Conservation (phyloP, 2,888 invertebrate genomes). For the Atrina japonica region DNA sequence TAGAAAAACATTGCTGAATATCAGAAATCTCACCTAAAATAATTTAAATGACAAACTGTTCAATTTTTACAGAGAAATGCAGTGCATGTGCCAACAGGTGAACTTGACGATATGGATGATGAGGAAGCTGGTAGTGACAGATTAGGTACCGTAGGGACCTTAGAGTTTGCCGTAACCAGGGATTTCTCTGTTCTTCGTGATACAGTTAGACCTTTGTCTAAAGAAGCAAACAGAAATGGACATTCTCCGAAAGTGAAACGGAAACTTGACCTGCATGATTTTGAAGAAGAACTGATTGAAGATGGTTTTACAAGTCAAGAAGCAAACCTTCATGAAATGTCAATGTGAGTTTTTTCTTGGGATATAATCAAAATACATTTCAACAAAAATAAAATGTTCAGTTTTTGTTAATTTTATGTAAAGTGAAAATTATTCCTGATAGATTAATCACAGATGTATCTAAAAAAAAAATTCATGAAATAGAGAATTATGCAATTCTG, state of each 20-base stretch:
- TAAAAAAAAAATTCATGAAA: no score
- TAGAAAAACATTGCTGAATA: no score
- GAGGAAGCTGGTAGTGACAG: constrained; percentile 52
- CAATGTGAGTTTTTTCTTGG: constrained; percentile 80
- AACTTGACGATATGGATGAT: constrained; percentile 59
- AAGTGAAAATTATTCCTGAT: no score
- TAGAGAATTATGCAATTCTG: no score
- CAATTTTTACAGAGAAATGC: constrained; percentile 52
- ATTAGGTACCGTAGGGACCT: constrained; percentile 53
- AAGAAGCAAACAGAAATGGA: constrained; percentile 52
- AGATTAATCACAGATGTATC: no score
- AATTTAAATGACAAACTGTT: no score
- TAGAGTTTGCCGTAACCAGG: constrained; percentile 76
- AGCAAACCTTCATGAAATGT: constrained; percentile 83
- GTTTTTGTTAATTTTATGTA: no score
- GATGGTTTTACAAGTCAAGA: constrained; percentile 56
- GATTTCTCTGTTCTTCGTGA: constrained; percentile 70
- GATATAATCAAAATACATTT: no score
- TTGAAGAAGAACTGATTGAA: constrained; percentile 51
- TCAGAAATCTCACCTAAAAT: no score
- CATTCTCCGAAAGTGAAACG: constrained; percentile 65
- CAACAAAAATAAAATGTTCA: no score
- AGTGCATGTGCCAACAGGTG: constrained; percentile 66
- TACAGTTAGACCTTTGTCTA: constrained; percentile 46
- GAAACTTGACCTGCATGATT: constrained; percentile 50